These are phyloP conservation scores for Otis tarda DNA, from an alignment of 2,113 vertebrate genomes.

Conservation along the genomic window DNA sequence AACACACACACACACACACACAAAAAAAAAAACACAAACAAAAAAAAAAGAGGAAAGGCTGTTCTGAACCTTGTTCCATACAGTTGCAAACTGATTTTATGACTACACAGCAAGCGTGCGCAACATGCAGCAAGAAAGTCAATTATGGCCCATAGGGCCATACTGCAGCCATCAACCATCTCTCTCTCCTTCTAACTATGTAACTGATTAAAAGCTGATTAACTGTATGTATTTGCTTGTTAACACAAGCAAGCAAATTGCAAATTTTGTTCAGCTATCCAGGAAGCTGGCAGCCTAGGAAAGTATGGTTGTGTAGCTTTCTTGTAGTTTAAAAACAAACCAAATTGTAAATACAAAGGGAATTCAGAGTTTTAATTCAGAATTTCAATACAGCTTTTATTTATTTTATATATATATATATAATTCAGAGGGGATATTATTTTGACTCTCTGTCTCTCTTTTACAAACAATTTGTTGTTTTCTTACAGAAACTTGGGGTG, in stretches of 20 bases:
- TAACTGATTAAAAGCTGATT: background rate
- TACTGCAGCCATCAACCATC: background rate
- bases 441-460: background rate
- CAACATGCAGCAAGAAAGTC: background rate
- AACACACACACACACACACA: too few relatives aligned
- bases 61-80: background rate
- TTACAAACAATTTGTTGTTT: background rate
- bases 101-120: background rate
- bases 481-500: background rate
- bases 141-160: background rate
- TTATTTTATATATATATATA: too few relatives aligned
- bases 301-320: background rate
- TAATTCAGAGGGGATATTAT: background rate
- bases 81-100: background rate
- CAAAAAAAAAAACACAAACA: too few relatives aligned
- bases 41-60: background rate
- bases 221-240: background rate
- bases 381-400: background rate
- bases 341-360: background rate
- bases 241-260: background rate
- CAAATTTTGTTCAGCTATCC: background rate
- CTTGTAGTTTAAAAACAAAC: background rate
- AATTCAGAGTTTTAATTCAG: background rate
- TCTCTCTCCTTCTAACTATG: background rate
- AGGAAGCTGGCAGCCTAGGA: background rate